Evolutionary conservation across 2,797 vertebrate species (phyloP), one percentile per base, ranked within the genome.

Genomic region (Perodicticus potto): DNA sequence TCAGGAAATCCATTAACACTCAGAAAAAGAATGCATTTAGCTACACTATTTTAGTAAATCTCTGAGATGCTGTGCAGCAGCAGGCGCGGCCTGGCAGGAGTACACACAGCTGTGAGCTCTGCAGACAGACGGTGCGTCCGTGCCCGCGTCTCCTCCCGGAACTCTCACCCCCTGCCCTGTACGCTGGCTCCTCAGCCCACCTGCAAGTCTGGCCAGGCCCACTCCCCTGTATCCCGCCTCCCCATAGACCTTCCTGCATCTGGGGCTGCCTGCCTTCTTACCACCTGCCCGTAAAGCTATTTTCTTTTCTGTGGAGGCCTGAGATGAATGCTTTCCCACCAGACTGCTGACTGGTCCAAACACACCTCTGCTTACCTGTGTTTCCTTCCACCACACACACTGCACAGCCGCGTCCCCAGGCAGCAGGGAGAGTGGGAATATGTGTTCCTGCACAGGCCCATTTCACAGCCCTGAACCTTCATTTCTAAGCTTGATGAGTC

Each of bases 1-100:
- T 2, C 29, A 76, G 91, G 87, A 95, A 95, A 89, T 86, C 76
- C 95, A 61, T 78, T 61, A 82, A 53, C 40, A 77, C 72, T n/a
- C 23, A 16, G n/a, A 73, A 57, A 17, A 61, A 59, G 17, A 63
- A 34, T 8, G 45, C 53, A 7, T 27, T 84, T 25, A 70, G 40
- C 69, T 20, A 27, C 3, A 20, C 92, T 4, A 0, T 2, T 43
- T 23, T 22, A 22, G 37, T 61, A 49, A 13, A 34, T 22, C 95
- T 59, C 72, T 14, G 34, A 73, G n/a, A 23, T 0, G 16, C 17
- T 2, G 19, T 2, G 0, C 43, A 16, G 49, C 14, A 0, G 7
- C 0, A n/a, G 37, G 53, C 19, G 49, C 1, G 7, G 4, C 23
- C 2, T 1, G 1, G 27, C 16, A 32, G 53, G 10, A 16, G 12